Evolutionary conservation across 1,140 invertebrate species (phyloP).

Genomic region (Zaprionus gabonicus): DNA sequence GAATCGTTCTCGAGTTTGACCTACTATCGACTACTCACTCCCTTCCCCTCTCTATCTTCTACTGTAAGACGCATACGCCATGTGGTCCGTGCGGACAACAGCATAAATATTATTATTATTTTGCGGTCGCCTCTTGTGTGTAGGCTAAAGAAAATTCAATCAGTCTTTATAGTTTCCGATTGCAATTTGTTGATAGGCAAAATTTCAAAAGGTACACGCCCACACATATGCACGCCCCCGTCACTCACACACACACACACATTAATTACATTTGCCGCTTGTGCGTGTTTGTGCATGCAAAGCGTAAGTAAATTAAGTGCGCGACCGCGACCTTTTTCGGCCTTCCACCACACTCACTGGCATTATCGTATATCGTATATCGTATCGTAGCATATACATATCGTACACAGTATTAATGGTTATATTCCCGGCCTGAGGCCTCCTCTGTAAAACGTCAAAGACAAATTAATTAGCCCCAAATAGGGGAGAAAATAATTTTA

Average conservation of each 20-base stretch:
- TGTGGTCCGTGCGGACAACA: conserved; percentile 19
- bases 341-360: background rate
- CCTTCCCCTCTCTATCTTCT: background rate
- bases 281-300: conserved; percentile 5
- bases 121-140: background rate
- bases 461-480: conserved; percentile 42
- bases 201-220: background rate
- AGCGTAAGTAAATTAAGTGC: conserved; percentile 24
- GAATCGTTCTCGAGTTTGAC: background rate
- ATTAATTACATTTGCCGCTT: conserved; percentile 29
- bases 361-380: background rate
- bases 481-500: conserved; percentile 32
- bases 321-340: conserved; percentile 5
- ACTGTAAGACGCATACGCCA: conserved; percentile 21
- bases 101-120: conserved; percentile 38
- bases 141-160: conserved; percentile 40
- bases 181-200: conserved; percentile 39
- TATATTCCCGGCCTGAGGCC: too few species aligned
- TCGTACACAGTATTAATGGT: background rate
- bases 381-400: background rate
- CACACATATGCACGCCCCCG: background rate
- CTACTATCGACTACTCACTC: background rate
- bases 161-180: conserved; percentile 42
- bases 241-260: background rate
- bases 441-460: conserved; percentile 9